A percentile compares a stretch with the other conserved stretches of the same genome.
Evolutionary conservation across 2,888 invertebrate genomes (phyloP).

Genomic region (Mesochorus sp.): DNA sequence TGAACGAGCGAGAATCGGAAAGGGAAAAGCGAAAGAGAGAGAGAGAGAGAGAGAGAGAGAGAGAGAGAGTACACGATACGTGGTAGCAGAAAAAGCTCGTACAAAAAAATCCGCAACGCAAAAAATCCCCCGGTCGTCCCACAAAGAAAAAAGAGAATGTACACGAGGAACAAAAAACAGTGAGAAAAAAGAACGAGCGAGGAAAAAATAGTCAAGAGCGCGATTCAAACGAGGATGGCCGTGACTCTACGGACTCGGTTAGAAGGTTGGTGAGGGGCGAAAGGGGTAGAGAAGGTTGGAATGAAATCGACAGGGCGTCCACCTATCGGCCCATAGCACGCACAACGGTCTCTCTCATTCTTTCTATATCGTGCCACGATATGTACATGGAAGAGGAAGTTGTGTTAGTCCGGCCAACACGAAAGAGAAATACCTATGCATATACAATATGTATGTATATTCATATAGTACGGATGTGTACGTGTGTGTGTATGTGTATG

Average conservation of each 20-base stretch:
- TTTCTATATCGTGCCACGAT: constrained; percentile 34
- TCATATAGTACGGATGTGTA: constrained; percentile 14
- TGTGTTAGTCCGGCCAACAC: constrained; percentile 60
- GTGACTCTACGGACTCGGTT: constrained; percentile 46
- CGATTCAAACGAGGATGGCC: constrained; percentile 54
- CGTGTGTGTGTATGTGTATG: constrained; percentile 21
- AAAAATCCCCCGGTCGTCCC: constrained; percentile 68
- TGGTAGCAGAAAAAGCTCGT: constrained; percentile 70
- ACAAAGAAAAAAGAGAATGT: constrained; percentile 51
- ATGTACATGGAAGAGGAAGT: constrained; percentile 18
- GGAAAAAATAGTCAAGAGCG: constrained; percentile 72
- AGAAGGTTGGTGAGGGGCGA: constrained; percentile 11
- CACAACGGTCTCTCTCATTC: constrained; percentile 25
- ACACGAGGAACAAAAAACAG: constrained; percentile 40
- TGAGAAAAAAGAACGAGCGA: constrained; percentile 63
- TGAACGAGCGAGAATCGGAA: too few relatives aligned
- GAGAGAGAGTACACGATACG: constrained; percentile 22
- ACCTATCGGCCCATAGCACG: constrained; percentile 77
- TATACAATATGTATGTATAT: background rate
- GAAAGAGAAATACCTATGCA: constrained; percentile 46
- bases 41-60: constrained; percentile 28
- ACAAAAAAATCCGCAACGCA: constrained; percentile 68
- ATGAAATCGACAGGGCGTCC: constrained; percentile 81
- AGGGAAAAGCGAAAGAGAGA: constrained; percentile 40
- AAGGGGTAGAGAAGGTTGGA: constrained; percentile 63